Conservation (phyloP, 1,140 invertebrate species). For the Epicauta chinensis region DNA sequence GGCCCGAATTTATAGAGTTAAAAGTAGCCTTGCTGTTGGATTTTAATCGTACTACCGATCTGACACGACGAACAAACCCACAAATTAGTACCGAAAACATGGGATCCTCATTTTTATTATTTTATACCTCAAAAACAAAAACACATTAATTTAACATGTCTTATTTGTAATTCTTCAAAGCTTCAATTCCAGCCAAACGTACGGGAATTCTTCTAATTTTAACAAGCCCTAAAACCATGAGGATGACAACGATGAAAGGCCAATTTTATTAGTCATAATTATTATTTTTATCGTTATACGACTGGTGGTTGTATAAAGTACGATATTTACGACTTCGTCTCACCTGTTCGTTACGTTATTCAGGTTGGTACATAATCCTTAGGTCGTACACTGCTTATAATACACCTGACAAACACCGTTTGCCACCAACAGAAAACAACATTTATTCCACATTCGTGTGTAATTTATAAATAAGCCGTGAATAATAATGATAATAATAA, state of each 20-base stretch:
- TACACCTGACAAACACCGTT: conserved; percentile 23
- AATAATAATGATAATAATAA: too few species aligned
- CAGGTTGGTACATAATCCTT: conserved; percentile 17
- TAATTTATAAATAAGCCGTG: too few species aligned
- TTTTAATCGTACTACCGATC: conserved; percentile 30
- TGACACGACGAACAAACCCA: conserved; percentile 33
- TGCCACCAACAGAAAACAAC: conserved; percentile 14
- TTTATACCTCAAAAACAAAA: too few species aligned
- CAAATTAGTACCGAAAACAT: conserved; percentile 27
- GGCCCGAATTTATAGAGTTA: conserved; percentile 6
- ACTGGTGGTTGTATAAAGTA: conserved; percentile 22
- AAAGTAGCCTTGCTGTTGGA: conserved; percentile 12
- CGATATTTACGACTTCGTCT: conserved; percentile 20
- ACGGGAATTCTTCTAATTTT: background rate
- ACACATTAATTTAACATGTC: too few species aligned
- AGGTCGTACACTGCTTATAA: conserved; percentile 15
- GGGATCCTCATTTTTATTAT: background rate
- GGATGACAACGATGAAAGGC: conserved; percentile 29
- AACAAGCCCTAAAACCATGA: conserved; percentile 19
- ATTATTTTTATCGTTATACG: conserved; percentile 29
- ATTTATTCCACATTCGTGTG: conserved; percentile 3
- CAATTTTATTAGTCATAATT: conserved; percentile 28
- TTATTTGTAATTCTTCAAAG: too few species aligned
- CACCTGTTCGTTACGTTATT: conserved; percentile 21
- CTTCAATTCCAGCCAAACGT: too few species aligned